Conservation (phyloP, 2,797 vertebrate species). For the Malacoraja senta region DNA sequence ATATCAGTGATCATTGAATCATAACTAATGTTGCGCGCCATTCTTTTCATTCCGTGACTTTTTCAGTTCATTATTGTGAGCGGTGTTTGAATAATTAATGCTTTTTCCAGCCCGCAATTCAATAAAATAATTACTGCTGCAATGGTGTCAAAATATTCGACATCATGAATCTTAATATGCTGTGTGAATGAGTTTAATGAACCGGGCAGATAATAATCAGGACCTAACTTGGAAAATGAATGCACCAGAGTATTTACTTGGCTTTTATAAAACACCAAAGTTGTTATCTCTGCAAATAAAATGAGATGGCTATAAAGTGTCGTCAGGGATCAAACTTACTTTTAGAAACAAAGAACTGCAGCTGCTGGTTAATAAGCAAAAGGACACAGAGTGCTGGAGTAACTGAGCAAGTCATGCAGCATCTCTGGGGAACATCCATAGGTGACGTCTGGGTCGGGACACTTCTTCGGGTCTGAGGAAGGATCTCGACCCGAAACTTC, state of each 20-base stretch:
- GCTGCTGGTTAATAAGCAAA: too few relatives aligned
- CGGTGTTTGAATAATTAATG: background rate
- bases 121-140: slow-evolving; percentile 15
- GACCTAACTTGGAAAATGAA: slow-evolving; percentile 40
- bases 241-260: slow-evolving; percentile 31
- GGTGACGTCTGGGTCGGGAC: too few relatives aligned
- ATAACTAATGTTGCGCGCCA: background rate
- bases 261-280: slow-evolving; percentile 41
- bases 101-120: background rate
- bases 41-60: background rate
- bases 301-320: slow-evolving; percentile 43
- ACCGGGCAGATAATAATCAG: background rate
- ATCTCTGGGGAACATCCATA: too few relatives aligned
- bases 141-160: background rate
- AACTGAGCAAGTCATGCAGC: too few relatives aligned
- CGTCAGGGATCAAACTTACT: slow-evolving; percentile 32
- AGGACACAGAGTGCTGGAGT: too few relatives aligned
- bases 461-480: too few relatives aligned
- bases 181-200: background rate
- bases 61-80: slow-evolving; percentile 21
- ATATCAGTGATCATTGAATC: slow-evolving; percentile 15
- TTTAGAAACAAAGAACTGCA: too few relatives aligned
- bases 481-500: too few relatives aligned
- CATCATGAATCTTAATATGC: background rate
- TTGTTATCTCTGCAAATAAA: slow-evolving; percentile 41